Evolutionary conservation across 1,140 invertebrate species (phyloP).

Genomic region (Heliconius eleuchia): DNA sequence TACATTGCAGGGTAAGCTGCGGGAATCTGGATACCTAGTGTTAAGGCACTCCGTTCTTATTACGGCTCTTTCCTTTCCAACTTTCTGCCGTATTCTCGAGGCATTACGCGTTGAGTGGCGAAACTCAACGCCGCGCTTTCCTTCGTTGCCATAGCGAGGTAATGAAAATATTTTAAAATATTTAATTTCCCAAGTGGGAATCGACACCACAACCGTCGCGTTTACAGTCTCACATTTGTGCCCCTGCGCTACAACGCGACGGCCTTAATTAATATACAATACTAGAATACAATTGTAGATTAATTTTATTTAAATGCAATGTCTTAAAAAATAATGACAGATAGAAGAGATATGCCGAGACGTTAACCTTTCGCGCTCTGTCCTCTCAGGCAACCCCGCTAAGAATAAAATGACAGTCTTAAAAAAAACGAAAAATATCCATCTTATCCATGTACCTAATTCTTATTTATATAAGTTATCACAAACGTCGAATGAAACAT

Average conservation of each 20-base stretch:
- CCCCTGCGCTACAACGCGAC: too few species aligned
- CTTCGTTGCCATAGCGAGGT: background rate
- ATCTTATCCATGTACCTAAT: background rate
- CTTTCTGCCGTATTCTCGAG: background rate
- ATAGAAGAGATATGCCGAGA: too few species aligned
- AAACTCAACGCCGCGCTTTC: background rate
- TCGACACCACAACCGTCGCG: background rate
- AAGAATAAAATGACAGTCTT: too few species aligned
- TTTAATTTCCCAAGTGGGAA: background rate
- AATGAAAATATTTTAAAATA: background rate
- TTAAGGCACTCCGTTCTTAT: background rate
- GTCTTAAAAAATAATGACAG: too few species aligned
- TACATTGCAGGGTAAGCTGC: background rate
- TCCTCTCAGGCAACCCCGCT: too few species aligned
- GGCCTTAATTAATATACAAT: too few species aligned
- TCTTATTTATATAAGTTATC: background rate
- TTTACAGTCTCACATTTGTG: background rate
- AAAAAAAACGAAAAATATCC: too few species aligned
- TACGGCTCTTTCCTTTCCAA: background rate
- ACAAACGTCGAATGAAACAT: background rate
- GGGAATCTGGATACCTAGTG: background rate
- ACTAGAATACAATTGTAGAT: too few species aligned
- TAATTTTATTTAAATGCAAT: too few species aligned
- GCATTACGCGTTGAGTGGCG: background rate
- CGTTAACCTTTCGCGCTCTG: too few species aligned